A percentile compares a stretch with the other conserved stretches of the same genome.
These are phyloP conservation scores for Aphrocallistes beatrix DNA, from an alignment of 37 sponge, comb jelly and placozoan species.

Conservation along the genomic window DNA sequence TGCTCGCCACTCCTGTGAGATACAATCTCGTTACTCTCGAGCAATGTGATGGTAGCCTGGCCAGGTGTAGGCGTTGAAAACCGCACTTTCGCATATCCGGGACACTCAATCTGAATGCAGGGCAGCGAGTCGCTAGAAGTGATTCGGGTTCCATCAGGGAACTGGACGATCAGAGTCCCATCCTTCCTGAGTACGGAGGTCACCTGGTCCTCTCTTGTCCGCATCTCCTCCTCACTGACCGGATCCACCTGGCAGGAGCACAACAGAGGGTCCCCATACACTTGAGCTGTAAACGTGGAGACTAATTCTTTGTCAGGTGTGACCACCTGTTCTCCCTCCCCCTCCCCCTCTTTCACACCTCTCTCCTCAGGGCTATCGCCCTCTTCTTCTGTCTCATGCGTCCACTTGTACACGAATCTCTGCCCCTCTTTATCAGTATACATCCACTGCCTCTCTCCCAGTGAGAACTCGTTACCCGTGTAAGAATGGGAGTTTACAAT, in stretches of 20 bases:
- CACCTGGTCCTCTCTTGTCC: constrained; percentile 61
- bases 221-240: constrained; percentile 39
- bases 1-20: not conserved
- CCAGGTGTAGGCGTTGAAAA: constrained; percentile 22
- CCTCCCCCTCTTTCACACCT: not conserved
- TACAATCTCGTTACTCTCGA: not conserved
- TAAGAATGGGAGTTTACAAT: too few species aligned
- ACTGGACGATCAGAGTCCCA: constrained; percentile 49
- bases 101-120: constrained; percentile 32
- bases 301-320: not conserved
- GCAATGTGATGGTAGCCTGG: not conserved
- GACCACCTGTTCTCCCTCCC: not conserved
- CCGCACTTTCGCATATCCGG: constrained; percentile 54
- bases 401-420: not conserved
- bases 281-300: not conserved
- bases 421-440: not conserved
- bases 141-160: constrained; percentile 79
- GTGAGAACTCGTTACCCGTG: not conserved
- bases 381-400: not conserved
- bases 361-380: not conserved
- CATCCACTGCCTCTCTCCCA: not conserved
- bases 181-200: constrained; percentile 43
- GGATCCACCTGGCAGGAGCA: not conserved
- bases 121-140: constrained; percentile 26
- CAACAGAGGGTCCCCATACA: not conserved